phyloP scores from a whole-genome alignment of 2,113 vertebrate genomes.

The Parotia lawesii region DNA sequence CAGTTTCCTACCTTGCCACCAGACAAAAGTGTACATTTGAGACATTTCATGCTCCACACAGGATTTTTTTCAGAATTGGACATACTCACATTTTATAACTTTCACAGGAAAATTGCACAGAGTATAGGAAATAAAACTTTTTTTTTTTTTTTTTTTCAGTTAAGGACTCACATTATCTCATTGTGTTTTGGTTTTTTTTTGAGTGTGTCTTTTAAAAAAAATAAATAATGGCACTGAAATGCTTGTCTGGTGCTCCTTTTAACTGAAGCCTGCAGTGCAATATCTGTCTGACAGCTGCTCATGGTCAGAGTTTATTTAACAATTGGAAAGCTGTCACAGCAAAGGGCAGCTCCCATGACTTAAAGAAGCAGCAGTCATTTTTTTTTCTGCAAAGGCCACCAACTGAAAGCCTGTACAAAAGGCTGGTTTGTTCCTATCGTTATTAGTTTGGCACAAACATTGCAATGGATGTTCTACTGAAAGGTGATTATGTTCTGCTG shows the following conservation, averaged over 20 bases:
- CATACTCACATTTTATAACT: background rate
- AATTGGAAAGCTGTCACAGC: conserved; percentile 54
- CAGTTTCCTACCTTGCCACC: background rate
- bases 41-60: background rate
- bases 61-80: background rate
- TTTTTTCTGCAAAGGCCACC: background rate
- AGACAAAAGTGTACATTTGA: background rate
- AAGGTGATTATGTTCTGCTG: background rate
- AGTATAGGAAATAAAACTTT: background rate
- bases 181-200: background rate
- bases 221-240: background rate
- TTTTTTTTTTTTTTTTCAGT: no score
- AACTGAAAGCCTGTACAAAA: background rate
- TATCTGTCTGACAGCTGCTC: conserved; percentile 59
- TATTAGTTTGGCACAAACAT: background rate
- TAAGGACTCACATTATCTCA: background rate
- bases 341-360: conserved; percentile 46
- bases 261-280: conserved; percentile 1
- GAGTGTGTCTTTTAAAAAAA: background rate
- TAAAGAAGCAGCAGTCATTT: conserved; percentile 32
- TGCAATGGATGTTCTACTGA: background rate
- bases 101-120: background rate
- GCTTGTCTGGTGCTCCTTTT: background rate
- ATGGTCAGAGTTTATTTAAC: conserved; percentile 59
- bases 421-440: background rate